Percentiles rank a stretch among this genome's conserved stretches.
These are phyloP conservation scores for Pseudochirops corinnae DNA, from an alignment of 2,797 vertebrate species.

Conservation along the genomic window DNA sequence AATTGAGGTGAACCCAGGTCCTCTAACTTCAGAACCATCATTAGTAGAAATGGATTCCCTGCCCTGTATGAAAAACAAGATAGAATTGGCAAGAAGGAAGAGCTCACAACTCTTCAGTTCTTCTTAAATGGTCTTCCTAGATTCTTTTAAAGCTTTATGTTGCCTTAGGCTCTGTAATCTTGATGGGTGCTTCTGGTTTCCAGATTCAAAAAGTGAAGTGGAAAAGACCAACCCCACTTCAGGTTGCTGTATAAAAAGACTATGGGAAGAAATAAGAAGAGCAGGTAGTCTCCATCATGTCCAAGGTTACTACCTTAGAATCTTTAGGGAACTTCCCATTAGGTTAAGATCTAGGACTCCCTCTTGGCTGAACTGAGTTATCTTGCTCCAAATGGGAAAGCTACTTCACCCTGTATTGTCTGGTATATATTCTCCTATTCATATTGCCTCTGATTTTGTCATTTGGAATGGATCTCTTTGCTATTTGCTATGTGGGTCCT, in stretches of 20 bases:
- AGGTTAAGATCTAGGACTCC: too few species aligned
- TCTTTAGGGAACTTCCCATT: too few species aligned
- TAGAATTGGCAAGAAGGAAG: background rate
- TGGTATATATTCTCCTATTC: too few species aligned
- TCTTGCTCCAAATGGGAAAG: too few species aligned
- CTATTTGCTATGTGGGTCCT: too few species aligned
- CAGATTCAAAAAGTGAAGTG: background rate
- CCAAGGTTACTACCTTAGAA: too few species aligned
- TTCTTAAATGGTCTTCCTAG: background rate
- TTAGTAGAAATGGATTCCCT: background rate
- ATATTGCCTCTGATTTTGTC: too few species aligned
- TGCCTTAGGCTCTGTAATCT: background rate
- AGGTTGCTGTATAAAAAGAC: background rate
- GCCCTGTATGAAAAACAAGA: background rate
- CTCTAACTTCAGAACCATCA: background rate
- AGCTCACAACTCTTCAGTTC: background rate
- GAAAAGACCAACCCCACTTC: background rate
- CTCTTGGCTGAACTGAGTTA: too few species aligned
- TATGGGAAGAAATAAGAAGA: background rate
- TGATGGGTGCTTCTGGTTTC: background rate
- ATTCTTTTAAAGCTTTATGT: background rate
- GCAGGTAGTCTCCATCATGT: background rate
- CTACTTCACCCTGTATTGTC: too few species aligned
- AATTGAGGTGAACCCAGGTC: background rate
- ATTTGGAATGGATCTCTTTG: too few species aligned